phyloP scores from a whole-genome alignment of 2,113 vertebrate species.

The Cnemophilus loriae region DNA sequence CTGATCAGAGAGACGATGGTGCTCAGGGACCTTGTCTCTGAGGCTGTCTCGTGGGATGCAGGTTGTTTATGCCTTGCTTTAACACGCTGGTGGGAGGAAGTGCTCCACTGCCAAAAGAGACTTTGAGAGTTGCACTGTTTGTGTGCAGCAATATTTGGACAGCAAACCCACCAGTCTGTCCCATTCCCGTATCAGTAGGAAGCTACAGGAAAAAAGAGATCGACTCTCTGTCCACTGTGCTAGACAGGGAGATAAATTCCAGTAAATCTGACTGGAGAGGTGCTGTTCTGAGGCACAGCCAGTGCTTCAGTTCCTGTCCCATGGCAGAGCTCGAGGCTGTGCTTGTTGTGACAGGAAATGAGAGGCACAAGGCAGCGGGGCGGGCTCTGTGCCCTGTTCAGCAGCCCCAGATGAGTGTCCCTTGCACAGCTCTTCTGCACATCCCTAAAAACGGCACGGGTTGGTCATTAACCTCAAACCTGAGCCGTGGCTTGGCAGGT shows the following conservation, averaged over 20 bases:
- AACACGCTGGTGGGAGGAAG: background rate
- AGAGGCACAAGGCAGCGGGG: background rate
- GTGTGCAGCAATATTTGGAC: background rate
- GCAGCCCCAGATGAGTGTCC: rapidly evolving
- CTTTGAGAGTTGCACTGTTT: background rate
- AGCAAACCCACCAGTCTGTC: background rate
- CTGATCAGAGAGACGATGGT: background rate
- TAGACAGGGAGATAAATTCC: background rate
- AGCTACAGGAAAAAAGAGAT: background rate
- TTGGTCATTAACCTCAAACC: background rate
- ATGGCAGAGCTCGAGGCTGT: background rate
- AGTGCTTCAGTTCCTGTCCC: background rate
- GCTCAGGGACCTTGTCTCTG: background rate
- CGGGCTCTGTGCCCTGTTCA: background rate
- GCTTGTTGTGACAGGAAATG: constrained; percentile 1
- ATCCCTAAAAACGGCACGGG: rapidly evolving
- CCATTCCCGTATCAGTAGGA: rapidly evolving
- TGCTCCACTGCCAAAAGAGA: background rate
- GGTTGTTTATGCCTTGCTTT: background rate
- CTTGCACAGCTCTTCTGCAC: background rate
- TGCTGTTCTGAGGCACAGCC: background rate
- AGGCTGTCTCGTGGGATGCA: background rate
- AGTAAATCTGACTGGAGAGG: background rate
- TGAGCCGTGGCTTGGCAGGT: background rate
- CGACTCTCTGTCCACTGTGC: background rate